phyloP scores from a whole-genome alignment of 1,140 invertebrate genomes.

The Nephotettix cincticeps region DNA sequence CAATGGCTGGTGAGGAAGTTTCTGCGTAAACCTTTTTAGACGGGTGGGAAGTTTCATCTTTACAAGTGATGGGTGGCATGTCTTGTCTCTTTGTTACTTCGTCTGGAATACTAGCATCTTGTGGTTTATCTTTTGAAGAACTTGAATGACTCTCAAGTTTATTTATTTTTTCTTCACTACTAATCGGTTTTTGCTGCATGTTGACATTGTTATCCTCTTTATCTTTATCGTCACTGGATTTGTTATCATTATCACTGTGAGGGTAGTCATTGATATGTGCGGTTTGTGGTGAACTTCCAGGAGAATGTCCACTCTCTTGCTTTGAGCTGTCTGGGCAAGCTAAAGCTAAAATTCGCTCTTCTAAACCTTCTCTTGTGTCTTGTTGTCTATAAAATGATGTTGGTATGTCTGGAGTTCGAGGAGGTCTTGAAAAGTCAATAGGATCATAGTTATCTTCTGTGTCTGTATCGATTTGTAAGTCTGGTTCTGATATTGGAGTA shows the following conservation, averaged over 20 bases:
- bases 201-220: not conserved
- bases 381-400: conserved; percentile 35
- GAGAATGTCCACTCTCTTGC: not conserved
- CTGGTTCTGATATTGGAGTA: conserved; percentile 79
- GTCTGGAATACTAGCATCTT: not conserved
- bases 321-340: conserved; percentile 33
- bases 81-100: conserved; percentile 6
- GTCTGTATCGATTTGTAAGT: conserved; percentile 84
- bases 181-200: not conserved
- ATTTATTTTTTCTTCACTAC: not conserved
- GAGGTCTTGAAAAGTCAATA: conserved; percentile 51
- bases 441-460: conserved; percentile 69
- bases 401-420: conserved; percentile 52
- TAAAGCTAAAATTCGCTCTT: conserved; percentile 38
- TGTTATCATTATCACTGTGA: not conserved
- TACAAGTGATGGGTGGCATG: conserved; percentile 3
- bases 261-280: not conserved
- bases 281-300: not conserved
- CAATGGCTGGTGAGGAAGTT: not conserved
- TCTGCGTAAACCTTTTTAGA: not conserved
- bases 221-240: not conserved
- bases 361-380: conserved; percentile 39
- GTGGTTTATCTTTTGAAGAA: not conserved
- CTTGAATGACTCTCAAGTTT: not conserved
- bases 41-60: conserved; percentile 14